Conservation (phyloP, 2,888 invertebrate genomes). For the Agelastica alni region DNA sequence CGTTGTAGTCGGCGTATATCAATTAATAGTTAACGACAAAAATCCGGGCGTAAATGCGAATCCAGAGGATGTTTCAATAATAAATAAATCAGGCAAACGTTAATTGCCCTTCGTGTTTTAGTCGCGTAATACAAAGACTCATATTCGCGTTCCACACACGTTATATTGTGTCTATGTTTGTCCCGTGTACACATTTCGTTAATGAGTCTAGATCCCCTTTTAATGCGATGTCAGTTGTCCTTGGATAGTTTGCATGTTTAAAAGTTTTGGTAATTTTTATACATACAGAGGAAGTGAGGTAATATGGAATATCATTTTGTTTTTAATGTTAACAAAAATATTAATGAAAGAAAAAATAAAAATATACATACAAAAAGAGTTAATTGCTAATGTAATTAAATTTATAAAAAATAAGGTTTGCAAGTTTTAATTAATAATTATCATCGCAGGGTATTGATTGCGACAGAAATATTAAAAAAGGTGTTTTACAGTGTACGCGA, state of each 20-base stretch:
- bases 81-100: conserved; percentile 31
- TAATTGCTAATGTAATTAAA: no score
- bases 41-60: conserved; percentile 30
- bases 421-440: no score
- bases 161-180: conserved; percentile 19
- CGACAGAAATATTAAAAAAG: no score
- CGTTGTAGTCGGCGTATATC: conserved; percentile 1
- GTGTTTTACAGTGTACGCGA: no score
- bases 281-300: not conserved
- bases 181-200: conserved; percentile 12
- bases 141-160: conserved; percentile 3
- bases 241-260: not conserved
- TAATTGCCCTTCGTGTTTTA: conserved; percentile 30
- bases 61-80: conserved; percentile 37
- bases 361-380: no score
- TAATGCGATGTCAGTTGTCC: not conserved
- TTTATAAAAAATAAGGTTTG: no score
- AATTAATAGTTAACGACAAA: conserved; percentile 33
- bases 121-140: conserved; percentile 13
- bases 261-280: not conserved
- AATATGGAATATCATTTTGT: not conserved
- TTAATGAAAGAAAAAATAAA: no score
- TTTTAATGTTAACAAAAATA: no score
- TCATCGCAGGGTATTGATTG: no score
- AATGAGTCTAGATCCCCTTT: conserved; percentile 11